Conservation (phyloP, 2,797 vertebrate genomes). For the Crypturellus tataupa region DNA sequence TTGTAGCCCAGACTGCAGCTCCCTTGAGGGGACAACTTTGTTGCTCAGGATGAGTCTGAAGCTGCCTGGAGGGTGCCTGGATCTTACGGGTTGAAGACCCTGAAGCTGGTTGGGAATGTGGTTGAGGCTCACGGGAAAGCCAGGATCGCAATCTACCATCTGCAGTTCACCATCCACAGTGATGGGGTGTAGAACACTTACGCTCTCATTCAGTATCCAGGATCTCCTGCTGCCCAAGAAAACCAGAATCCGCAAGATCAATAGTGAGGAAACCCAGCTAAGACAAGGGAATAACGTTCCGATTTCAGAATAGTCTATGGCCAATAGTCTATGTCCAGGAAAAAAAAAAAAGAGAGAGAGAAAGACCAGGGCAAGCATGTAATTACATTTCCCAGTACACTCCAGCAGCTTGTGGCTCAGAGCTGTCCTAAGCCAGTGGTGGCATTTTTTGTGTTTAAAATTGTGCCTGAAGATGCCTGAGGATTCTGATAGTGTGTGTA, state of each 20-base stretch:
- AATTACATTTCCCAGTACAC: conserved; percentile 58
- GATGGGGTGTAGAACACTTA: neutral
- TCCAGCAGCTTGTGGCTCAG: conserved; percentile 37
- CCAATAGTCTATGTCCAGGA: neutral
- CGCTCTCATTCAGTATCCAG: neutral
- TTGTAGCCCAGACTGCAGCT: conserved; percentile 37
- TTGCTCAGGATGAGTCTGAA: conserved; percentile 30
- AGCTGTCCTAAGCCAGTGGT: neutral
- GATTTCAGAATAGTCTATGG: conserved; percentile 43
- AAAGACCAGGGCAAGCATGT: conserved; percentile 22
- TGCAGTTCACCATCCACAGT: neutral
- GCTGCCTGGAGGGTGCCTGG: neutral
- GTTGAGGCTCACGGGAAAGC: neutral
- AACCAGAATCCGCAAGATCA: conserved; percentile 36
- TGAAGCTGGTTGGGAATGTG: neutral
- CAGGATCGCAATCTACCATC: neutral
- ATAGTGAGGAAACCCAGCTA: conserved; percentile 28
- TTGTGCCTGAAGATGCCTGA: conserved; percentile 29
- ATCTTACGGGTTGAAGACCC: conserved; percentile 2
- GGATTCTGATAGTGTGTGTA: conserved; percentile 13
- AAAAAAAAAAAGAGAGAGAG: conserved; percentile 30
- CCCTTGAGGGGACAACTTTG: neutral
- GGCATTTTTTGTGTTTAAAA: conserved; percentile 10
- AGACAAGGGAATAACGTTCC: neutral
- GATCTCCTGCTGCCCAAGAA: conserved; percentile 19